Evolutionary conservation across 2,113 vertebrate genomes (phyloP), one percentile per base, ranked within the genome.

Genomic region (Nibea albiflora): DNA sequence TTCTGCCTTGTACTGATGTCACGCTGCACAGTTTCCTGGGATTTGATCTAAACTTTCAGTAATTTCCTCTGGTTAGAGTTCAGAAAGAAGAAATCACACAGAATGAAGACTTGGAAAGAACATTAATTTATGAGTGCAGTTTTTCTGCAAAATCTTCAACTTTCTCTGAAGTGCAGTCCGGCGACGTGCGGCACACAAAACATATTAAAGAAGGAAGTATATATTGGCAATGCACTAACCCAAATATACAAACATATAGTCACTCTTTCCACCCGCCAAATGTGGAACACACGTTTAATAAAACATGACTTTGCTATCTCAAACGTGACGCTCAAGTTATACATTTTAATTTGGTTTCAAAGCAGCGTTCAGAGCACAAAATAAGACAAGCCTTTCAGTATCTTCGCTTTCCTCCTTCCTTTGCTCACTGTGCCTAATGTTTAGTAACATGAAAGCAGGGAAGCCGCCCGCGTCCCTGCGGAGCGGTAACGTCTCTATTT

Each of bases 401-500:
- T 72, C 63, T n/a, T 35, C 80, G 83, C 54, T 66, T 31, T 71
- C 60, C 66, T 52, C 15, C 64, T 44, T 57, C 67, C 73, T 84
- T 47, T 75, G 54, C 66, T 71, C 28, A 8, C 65, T 61, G 65
- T 39, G 54, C 71, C 54, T 72, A 50, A 72, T 79, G 86, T 92
- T 93, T 79, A 70, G 85, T 19, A 82, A 92, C 88, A 92, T 87
- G 84, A 93, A 91, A 87, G 76, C 46, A 78, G 83, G 80, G 83
- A 83, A 83, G 64, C 81, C 68, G 81, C 60, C 80, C 31, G 80
- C 76, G 84, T 88, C 89, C 88, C 89, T 90, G 70, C n/a, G 82
- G 88, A 92, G 90, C 65, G 57, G 57, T 88, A 92, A 94, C 88
- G 53, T 93, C 93, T 94, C 91, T 91, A 93, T 94, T 88, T 88